These are phyloP conservation scores for Pimephales promelas DNA, from an alignment of 2,113 vertebrate species.

Conservation along the genomic window DNA sequence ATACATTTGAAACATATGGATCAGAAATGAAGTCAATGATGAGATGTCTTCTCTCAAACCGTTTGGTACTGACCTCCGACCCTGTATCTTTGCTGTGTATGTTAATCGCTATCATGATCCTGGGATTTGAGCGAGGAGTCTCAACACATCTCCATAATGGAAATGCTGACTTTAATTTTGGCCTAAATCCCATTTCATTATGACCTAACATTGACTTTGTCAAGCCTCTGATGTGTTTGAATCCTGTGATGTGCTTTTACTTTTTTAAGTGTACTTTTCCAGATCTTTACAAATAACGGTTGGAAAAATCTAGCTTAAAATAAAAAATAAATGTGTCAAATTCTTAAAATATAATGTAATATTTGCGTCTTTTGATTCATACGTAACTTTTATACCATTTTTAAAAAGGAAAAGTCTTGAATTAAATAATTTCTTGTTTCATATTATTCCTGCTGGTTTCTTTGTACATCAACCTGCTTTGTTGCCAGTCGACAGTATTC, in stretches of 20 bases:
- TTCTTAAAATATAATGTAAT: background rate
- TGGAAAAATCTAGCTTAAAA: background rate
- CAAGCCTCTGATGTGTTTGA: background rate
- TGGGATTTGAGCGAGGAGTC: background rate
- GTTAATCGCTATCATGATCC: background rate
- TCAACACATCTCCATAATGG: background rate
- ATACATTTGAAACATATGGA: slow-evolving; percentile 17
- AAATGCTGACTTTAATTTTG: slow-evolving; percentile 23
- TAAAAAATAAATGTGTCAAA: background rate
- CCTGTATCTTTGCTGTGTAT: background rate
- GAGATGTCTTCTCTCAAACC: background rate
- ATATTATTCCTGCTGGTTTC: background rate
- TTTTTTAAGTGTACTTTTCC: background rate
- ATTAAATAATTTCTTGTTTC: background rate
- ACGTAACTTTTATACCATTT: background rate
- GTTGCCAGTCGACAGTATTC: background rate
- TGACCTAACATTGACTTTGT: background rate
- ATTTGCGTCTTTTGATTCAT: background rate
- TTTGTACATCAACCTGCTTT: background rate
- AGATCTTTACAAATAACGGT: background rate
- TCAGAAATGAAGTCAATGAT: background rate
- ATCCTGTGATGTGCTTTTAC: background rate
- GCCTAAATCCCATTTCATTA: background rate
- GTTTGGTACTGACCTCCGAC: slow-evolving; percentile 11
- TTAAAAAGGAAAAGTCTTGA: background rate